Conservation (phyloP, 2,888 invertebrate species). For the Gari tellinella region DNA sequence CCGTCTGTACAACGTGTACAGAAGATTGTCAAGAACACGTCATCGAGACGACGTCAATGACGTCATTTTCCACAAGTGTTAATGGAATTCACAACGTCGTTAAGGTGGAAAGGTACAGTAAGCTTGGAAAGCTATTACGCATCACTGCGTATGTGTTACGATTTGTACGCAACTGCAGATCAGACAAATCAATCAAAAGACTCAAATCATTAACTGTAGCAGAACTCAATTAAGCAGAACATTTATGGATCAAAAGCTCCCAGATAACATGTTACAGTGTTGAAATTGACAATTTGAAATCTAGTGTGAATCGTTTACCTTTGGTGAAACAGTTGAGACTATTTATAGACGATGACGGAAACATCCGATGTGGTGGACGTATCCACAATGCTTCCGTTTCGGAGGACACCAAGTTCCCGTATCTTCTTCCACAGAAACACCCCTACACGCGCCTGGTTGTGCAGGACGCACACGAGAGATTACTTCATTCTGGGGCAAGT, state of each 20-base stretch:
- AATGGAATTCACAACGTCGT: neutral
- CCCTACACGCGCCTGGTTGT: constrained; percentile 10
- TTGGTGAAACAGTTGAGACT: constrained; percentile 1
- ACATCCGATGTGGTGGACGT: constrained; percentile 8
- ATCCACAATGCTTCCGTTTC: constrained; percentile 19
- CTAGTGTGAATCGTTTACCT: neutral
- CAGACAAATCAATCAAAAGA: neutral
- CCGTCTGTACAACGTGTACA: neutral
- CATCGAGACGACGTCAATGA: neutral
- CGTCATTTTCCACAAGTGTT: neutral
- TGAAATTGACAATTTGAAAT: constrained; percentile 3
- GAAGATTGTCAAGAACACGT: neutral
- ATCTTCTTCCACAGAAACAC: constrained; percentile 29
- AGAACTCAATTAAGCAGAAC: constrained; percentile 7
- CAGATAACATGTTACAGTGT: constrained; percentile 12
- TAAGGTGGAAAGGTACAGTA: constrained; percentile 12
- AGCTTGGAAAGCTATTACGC: constrained; percentile 2
- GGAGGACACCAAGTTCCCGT: constrained; percentile 22
- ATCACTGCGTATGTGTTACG: constrained; percentile 20
- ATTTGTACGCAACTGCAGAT: constrained; percentile 10
- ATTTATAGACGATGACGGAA: neutral
- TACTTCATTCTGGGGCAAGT: constrained; percentile 5
- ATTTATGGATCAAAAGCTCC: constrained; percentile 9
- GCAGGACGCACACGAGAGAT: constrained; percentile 10
- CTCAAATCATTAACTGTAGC: neutral